Evolutionary conservation across 1,140 invertebrate genomes (phyloP), one percentile per base, ranked within the genome.

Genomic region (Brachionus plicatilis): DNA sequence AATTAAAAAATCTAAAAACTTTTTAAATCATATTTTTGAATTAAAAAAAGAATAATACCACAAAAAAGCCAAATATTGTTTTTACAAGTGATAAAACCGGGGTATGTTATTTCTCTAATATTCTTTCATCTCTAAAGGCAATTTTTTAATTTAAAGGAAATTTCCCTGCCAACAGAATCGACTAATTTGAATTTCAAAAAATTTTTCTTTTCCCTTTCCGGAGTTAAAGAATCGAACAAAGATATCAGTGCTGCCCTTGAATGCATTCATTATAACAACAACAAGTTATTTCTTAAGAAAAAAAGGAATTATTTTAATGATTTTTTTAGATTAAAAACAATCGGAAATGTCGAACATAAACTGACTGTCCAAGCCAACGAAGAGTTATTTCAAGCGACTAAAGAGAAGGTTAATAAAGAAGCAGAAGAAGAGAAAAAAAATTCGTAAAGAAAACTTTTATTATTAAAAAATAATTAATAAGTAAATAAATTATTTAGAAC

Each of bases 351-450:
- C 5, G 65, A 56, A 47, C 56, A 84, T 29, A 85, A 83, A 43
- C 17, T 85, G 12, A 84, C 84, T 7, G 82, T 85, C 8, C 56
- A 65, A 56, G 84, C 84, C 8, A 85, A 79, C 7, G 84, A 85
- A 43, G 84, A 85, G 45, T 56, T 84, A 6, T 85, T 83, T 83
- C 84, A 85, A 84, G 56, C 84, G 4, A 85, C 84, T 9, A 83
- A 70, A 84, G 84, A 85, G 24, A 85, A 85, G 53, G 78, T 85
- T 8, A 80, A 37, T 14, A 72, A 45, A n/a, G 66, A 50, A 14
- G 72, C 37, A 7, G 72, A 85, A 50, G 84, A 85, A 72, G 84
- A 56, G n/a, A 85, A 85, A 80, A 85, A 85, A 65, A 84, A 85
- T 33, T 85, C 76, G 84, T 85, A 72, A 65, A 45, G 2, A n/a